Conservation (phyloP, 2,113 vertebrate genomes). For the Prunella himalayana region DNA sequence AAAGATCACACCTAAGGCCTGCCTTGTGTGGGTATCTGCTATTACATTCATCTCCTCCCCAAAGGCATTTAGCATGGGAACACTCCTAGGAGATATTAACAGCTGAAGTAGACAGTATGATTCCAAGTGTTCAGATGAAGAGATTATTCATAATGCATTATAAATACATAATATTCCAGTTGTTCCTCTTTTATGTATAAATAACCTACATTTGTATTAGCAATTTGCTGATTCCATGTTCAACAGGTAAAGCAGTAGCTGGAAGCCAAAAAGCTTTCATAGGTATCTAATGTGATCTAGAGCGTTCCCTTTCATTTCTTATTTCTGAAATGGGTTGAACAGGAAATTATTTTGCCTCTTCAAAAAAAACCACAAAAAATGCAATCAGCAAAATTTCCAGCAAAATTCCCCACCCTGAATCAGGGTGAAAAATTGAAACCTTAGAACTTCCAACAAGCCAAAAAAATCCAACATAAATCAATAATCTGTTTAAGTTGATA, state of each 20-base stretch:
- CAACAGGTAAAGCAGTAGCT: neutral
- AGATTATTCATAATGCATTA: neutral
- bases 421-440: neutral
- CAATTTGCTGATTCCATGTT: neutral
- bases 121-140: neutral
- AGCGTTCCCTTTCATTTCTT: neutral
- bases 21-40: neutral
- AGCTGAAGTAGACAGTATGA: neutral
- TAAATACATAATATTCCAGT: neutral
- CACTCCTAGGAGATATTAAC: neutral
- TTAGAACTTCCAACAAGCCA: neutral
- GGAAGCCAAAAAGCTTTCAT: neutral
- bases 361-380: neutral
- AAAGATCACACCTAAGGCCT: neutral
- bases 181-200: neutral
- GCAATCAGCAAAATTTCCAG: neutral
- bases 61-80: neutral
- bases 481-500: neutral
- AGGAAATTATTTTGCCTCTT: conserved; percentile 6
- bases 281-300: neutral
- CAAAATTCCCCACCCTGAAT: neutral
- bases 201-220: neutral
- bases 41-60: neutral
- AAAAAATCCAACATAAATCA: neutral
- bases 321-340: neutral